Evolutionary conservation across 1,140 invertebrate genomes (phyloP).

Genomic region (Drosophila pruinosa): DNA sequence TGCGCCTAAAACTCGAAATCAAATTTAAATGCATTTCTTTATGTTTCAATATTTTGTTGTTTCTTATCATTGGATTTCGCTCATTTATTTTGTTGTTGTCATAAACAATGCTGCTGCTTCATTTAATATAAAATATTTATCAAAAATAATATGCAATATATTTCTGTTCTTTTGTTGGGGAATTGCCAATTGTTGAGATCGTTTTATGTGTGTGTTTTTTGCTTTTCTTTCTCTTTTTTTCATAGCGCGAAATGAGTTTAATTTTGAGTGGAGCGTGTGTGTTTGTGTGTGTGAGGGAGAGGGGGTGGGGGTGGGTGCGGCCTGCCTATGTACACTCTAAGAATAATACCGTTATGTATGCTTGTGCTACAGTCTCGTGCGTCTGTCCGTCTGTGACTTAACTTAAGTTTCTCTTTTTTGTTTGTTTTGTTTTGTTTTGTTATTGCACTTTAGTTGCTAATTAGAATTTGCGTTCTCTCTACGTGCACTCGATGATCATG

Average conservation of each 20-base stretch:
- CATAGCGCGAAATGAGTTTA: slow-evolving; percentile 65
- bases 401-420: slow-evolving; percentile 17
- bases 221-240: slow-evolving; percentile 44
- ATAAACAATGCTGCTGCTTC: slow-evolving; percentile 35
- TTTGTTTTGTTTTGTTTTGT: slow-evolving; percentile 44
- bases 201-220: too few relatives aligned
- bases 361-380: slow-evolving; percentile 59
- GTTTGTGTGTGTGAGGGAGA: neutral
- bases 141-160: slow-evolving; percentile 74
- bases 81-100: slow-evolving; percentile 16
- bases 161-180: slow-evolving; percentile 5
- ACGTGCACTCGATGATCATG: slow-evolving; percentile 94
- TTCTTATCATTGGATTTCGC: slow-evolving; percentile 28
- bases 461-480: slow-evolving; percentile 69
- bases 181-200: slow-evolving; percentile 81
- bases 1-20: slow-evolving; percentile 56
- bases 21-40: slow-evolving; percentile 63
- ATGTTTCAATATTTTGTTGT: slow-evolving; percentile 24
- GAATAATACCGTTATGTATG: slow-evolving; percentile 79
- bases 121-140: slow-evolving; percentile 73
- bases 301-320: neutral
- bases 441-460: slow-evolving; percentile 76
- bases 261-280: slow-evolving; percentile 35
- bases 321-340: slow-evolving; percentile 68
- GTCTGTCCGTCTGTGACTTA: slow-evolving; percentile 36